Evolutionary conservation across 2,113 vertebrate species (phyloP), one percentile per base, ranked within the genome.

Genomic region (Psammodynastes pulverulentus): DNA sequence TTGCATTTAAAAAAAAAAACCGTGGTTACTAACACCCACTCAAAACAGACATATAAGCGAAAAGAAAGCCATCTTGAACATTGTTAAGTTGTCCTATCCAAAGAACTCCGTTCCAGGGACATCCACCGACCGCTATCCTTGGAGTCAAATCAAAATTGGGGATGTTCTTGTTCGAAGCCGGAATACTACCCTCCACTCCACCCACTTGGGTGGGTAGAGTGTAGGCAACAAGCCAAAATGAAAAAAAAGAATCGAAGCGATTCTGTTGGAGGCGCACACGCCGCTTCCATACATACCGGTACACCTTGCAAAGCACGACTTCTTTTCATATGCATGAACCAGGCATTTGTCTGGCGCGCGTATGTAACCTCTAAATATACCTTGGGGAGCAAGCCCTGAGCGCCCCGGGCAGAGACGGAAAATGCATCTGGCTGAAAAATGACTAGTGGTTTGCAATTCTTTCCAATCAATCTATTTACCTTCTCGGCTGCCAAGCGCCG

Each of bases 241-340:
- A 51, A 49, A n/a, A 51, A 49, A n/a, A 51, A 39, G 4, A 29
- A 9, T 89, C 24, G 29, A 54, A 13, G 72, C 29, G 26, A 48
- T 17, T 46, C 24, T 23, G n/a, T 84, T 56, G 43, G 10, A 26
- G 49, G 51, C 0, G 9, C 58, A 91, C 51, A 88, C 84, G 24
- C 84, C 91, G 10, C 29, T 67, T 67, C 29, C 29, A 6, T 5
- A 17, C 62, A 91, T 91, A 51, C 84, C 91, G 10, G 88, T 67
- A 52, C 3, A 46, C 54, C 1, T 1, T 7, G 52, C 53, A 79
- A 46, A 84, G 87, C 67, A 5, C 21, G 5, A 0, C 2, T 86
- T 29, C 93, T 87, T 90, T 92, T 24, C 87, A 72, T 72, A 91
- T 89, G 93, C 90, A 86, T 48, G 93, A 89, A 86, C 54, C 58